Base-by-base conservation (phyloP, 2,113 vertebrate genomes). In the Sula dactylatra region DNA sequence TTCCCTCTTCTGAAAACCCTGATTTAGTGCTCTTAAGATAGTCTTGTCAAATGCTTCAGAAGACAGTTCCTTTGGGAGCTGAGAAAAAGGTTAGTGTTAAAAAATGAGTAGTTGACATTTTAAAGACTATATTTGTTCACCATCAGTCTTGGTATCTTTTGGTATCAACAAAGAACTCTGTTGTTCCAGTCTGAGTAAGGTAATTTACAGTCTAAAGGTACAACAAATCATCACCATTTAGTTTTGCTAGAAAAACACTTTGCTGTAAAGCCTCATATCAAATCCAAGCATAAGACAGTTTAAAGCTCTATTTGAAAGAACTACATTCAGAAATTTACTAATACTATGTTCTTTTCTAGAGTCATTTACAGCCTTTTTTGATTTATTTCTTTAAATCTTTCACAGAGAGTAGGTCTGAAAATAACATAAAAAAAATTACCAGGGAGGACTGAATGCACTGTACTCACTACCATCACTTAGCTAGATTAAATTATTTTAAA, bases 11-110 rank as follows among this genome's bases (percentile, higher is more conserved):
- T 99, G 97, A 50, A 98, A 98, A 44, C 98, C 99, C 94, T 99
- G 99, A 97, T 98, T 99, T 97, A 99, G 98, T 97, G 99, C 99
- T 97, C 97, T 97, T 93, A 99, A 98, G 92, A 99, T 99, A 93
- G 98, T 98, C 97, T 98, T 99, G 97, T 99, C 99, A 98, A 99
- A 99, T 24, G 98, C 98, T 97, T 99, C 98, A 42, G 98, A 98
- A 93, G 98, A 99, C 70, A 99, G 97, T 96, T 99, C 99, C 97
- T 99, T 99, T 82, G 99, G 99, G 98, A 99, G 99, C 99, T 99
- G 84, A 86, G 62, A 90, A 93, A 92, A 95, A 67, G 45, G 20
- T 81, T 86, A 50, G 84, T 11, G 25, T 62, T 64, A 32, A 81
- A 77, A 94, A 94, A 83, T 17, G 7, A 74, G 69, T 45, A 81